Conservation (phyloP, 2,113 vertebrate species). For the Stigmatopora argus region DNA sequence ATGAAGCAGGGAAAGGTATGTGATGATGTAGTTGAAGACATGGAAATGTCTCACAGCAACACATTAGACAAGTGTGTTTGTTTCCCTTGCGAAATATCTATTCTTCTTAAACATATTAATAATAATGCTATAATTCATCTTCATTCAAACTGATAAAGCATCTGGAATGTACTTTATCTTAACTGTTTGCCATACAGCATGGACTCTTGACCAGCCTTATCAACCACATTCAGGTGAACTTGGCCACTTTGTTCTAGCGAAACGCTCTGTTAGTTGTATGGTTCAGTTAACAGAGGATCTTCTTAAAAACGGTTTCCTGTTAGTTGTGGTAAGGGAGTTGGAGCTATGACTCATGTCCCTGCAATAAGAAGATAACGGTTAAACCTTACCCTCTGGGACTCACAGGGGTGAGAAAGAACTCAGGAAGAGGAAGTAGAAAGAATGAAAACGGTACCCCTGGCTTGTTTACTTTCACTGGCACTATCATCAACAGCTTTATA, state of each 20-base stretch:
- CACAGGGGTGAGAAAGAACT: conserved; percentile 27
- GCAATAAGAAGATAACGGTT: conserved; percentile 60
- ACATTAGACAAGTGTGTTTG: conserved; percentile 33
- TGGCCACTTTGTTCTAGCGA: conserved; percentile 12
- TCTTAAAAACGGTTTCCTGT: conserved; percentile 52
- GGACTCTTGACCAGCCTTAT: conserved; percentile 18
- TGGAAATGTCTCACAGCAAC: conserved; percentile 34
- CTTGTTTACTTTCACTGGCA: conserved; percentile 37
- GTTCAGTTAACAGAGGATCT: conserved; percentile 12
- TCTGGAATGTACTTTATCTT: background rate
- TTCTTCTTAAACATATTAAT: conserved; percentile 3
- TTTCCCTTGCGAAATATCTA: conserved; percentile 4
- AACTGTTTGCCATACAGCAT: background rate
- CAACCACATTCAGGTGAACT: conserved; percentile 5
- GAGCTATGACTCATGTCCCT: conserved; percentile 33
- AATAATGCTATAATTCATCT: background rate
- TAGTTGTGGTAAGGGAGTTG: conserved; percentile 20
- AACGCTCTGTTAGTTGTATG: conserved; percentile 36
- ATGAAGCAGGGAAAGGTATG: conserved; percentile 61
- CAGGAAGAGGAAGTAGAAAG: conserved; percentile 59
- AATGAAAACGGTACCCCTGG: conserved; percentile 19
- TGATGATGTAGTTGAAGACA: conserved; percentile 51
- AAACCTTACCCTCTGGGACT: conserved; percentile 29
- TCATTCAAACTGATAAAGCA: background rate
- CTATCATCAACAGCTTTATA: background rate